phyloP scores from a whole-genome alignment of 2,888 invertebrate genomes.

The Xestia c-nigrum region DNA sequence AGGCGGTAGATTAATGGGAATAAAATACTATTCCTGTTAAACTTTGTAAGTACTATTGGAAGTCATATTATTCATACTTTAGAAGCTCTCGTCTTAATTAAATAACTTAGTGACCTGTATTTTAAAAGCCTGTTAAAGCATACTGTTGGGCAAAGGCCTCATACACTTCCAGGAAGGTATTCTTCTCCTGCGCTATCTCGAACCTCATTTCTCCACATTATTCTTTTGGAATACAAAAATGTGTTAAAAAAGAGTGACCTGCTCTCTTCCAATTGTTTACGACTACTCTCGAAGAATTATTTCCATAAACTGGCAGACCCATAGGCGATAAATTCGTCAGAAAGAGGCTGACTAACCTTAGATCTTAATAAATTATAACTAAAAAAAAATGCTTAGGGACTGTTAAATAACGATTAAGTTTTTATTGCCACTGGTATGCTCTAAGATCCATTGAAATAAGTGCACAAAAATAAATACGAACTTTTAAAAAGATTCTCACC shows the following conservation, averaged over 20 bases:
- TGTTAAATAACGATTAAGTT: neutral
- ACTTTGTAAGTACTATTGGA: neutral
- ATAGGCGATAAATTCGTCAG: too few relatives aligned
- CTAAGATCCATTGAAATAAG: neutral
- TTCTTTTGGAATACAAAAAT: too few relatives aligned
- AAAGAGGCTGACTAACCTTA: too few relatives aligned
- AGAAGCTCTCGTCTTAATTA: neutral
- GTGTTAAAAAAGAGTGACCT: too few relatives aligned
- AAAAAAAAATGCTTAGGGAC: neutral
- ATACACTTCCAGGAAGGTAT: too few relatives aligned
- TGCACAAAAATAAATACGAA: neutral
- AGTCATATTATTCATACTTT: neutral
- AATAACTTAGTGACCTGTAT: neutral
- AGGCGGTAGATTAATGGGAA: neutral
- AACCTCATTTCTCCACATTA: too few relatives aligned
- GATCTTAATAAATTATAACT: neutral
- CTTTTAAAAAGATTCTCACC: constrained; percentile 63
- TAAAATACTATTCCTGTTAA: neutral
- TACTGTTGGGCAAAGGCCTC: too few relatives aligned
- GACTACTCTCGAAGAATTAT: too few relatives aligned
- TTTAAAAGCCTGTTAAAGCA: too few relatives aligned
- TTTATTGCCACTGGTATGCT: neutral
- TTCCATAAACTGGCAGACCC: too few relatives aligned
- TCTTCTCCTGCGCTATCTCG: too few relatives aligned
- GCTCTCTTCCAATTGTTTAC: too few relatives aligned